Base-by-base conservation (phyloP, 2,888 invertebrate genomes). In the Drosophila meridiana region DNA sequence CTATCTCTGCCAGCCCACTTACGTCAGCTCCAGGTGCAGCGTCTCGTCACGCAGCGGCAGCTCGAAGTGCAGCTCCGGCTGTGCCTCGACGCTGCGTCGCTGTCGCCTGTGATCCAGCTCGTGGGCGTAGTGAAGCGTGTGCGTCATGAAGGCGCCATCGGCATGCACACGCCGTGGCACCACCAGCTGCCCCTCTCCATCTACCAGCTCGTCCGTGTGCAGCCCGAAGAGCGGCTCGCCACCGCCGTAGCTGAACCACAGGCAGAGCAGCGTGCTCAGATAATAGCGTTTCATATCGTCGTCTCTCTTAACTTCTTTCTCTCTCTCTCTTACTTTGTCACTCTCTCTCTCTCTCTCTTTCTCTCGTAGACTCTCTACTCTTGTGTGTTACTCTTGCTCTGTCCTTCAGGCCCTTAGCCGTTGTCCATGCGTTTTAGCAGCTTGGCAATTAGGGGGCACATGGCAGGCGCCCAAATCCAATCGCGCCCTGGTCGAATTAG, bases 11-110 rank as follows among this genome's bases (percentile, higher is more conserved):
- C 40, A 42, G 40, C 40, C 56, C 43, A 87, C 92, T 92, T 83
- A 93, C 93, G 90, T 89, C 70, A 93, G 87, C 83, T 93, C 93
- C 82, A 93, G 77, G 69, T 93, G 93, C 61, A 93, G 79, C 61
- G 91, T 92, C 79, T 92, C 90, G 72, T 93, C 91, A 40, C 52
- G 58, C 67, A 86, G 69, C 11, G 88, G 83, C 61, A 82, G 57
- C 53, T 82, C 76, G 8, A 88, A 57, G 4, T 89, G 88, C 48
- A 88, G 57, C 55, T 82, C 76, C 6, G 78, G 80, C 42, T 40
- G 4, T 4, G 58, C 0, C 8, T 20, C 58, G 1, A 42, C 48
- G 34, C 83, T 87, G 43, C 90, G 80, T 3, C 90, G 79, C 8
- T 84, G 87, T 50, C 88, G 76, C 9, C 88, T 81, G 65, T 92